phyloP scores from a whole-genome alignment of 2,888 invertebrate genomes.

The Terebella lapidaria region DNA sequence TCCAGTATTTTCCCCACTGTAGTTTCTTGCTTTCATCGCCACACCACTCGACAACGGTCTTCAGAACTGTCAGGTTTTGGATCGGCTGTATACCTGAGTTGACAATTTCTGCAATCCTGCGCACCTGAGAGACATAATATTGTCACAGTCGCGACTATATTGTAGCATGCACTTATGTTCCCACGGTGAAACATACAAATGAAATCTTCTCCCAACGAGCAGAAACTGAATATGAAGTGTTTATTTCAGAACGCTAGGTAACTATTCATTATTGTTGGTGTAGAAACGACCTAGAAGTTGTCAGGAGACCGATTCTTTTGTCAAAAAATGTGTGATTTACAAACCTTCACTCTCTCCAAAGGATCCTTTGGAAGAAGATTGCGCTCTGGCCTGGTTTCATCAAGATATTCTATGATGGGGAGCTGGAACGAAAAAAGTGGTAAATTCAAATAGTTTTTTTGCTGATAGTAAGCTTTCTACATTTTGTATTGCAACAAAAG shows the following conservation, averaged over 20 bases:
- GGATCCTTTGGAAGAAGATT: slow-evolving; percentile 85
- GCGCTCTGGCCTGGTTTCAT: slow-evolving; percentile 75
- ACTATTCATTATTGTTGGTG: neutral
- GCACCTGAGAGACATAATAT: slow-evolving; percentile 11
- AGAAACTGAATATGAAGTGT: neutral
- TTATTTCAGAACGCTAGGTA: neutral
- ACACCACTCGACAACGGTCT: slow-evolving; percentile 53
- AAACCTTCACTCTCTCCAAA: slow-evolving; percentile 77
- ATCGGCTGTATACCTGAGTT: slow-evolving; percentile 92
- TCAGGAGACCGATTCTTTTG: no score
- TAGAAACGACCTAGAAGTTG: no score
- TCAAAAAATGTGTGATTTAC: neutral
- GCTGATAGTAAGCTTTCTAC: no score
- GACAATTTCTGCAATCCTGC: slow-evolving; percentile 73
- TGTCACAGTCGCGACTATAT: neutral
- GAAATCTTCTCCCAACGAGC: neutral
- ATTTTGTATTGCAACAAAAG: no score
- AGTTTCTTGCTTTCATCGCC: slow-evolving; percentile 60
- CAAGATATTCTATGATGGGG: slow-evolving; percentile 87
- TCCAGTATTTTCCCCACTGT: slow-evolving; percentile 92
- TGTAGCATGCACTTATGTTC: neutral
- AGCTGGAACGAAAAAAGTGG: no score
- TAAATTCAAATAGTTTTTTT: no score
- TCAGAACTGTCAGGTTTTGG: slow-evolving; percentile 57
- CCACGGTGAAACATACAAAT: no score